Evolutionary conservation across 2,113 vertebrate species (phyloP), one percentile per base, ranked within the genome.

Genomic region (Peromyscus californicus): DNA sequence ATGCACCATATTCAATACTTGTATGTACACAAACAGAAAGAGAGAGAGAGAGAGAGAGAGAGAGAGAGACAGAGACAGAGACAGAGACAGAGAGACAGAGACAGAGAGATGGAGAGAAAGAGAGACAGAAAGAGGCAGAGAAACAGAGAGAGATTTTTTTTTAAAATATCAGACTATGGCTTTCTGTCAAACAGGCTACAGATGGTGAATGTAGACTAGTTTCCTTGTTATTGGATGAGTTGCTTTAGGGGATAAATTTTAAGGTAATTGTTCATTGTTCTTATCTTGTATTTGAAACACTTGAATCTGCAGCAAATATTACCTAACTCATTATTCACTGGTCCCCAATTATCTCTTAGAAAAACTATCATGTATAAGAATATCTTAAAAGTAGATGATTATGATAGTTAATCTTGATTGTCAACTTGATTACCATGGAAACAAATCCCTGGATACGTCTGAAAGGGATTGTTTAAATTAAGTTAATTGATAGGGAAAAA

Each of bases 351-450:
- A 8, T 69, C n/a, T 89, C 16, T 1, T 19, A 63, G 78, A 74
- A 96, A 96, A 94, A 21, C 12, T 29, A 57, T 65, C 65, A 83
- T 92, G 26, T 59, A 88, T 76, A 97, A 42, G 22, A 74, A 59
- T 74, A 42, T 59, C n/a, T 39, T 72, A 39, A 88, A 54, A 85
- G 39, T 59, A 84, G 13, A 65, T 45, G 59, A 31, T 19, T 85
- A 63, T 45, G 39, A 65, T 33, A 39, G 83, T 19, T 85, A 65
- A 16, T 17, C 78, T 65, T 29, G 42, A 78, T 78, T 85, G 26
- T 21, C 83, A 42, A 31, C 16, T 65, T 65, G 15, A 63, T 45
- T 16, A 67, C 59, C 61, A 85, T 45, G 5, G 61, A 65, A 85
- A 85, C 39, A 85, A 80, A 61, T 9, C 13, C 63, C 22, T 84